Percentiles rank a stretch among this genome's conserved stretches.
These are phyloP conservation scores for Chaenodraco wilsoni DNA, from an alignment of 2,797 vertebrate species.

Conservation along the genomic window DNA sequence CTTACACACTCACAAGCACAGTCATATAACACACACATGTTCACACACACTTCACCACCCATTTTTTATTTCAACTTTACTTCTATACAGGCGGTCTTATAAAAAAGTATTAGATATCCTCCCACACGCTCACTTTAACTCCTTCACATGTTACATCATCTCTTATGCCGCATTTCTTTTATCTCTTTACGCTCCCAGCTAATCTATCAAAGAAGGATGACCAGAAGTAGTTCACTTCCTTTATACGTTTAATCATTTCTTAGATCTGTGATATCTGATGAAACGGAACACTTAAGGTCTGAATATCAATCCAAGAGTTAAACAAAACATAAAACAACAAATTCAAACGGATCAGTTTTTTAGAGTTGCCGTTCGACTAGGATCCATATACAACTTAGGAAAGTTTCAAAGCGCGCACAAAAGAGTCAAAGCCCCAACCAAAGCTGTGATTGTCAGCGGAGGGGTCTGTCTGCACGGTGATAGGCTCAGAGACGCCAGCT, in stretches of 20 bases:
- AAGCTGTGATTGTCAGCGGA: constrained; percentile 63
- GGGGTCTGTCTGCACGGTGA: constrained; percentile 53
- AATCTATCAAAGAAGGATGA: constrained; percentile 49
- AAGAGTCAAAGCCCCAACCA: constrained; percentile 38
- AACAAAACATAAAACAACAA: not conserved
- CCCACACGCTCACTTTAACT: constrained; percentile 69
- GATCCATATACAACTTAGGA: constrained; percentile 21
- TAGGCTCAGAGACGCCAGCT: constrained; percentile 66
- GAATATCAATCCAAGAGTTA: not conserved
- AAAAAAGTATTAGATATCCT: constrained; percentile 70
- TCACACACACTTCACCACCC: constrained; percentile 43
- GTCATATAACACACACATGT: constrained; percentile 37
- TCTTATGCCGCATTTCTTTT: constrained; percentile 52
- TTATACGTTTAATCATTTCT: constrained; percentile 22
- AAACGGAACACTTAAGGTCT: constrained; percentile 6
- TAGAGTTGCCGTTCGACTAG: constrained; percentile 24
- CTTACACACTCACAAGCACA: constrained; percentile 47
- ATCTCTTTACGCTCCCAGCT: constrained; percentile 48
- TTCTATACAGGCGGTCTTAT: constrained; percentile 58
- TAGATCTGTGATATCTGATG: constrained; percentile 5
- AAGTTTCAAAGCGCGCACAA: constrained; percentile 43
- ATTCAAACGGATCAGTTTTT: constrained; percentile 1
- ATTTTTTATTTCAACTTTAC: constrained; percentile 50
- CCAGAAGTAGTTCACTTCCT: constrained; percentile 32
- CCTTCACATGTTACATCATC: constrained; percentile 78